Base-by-base conservation (phyloP, 2,113 vertebrate species). In the Poeciliopsis prolifica region DNA sequence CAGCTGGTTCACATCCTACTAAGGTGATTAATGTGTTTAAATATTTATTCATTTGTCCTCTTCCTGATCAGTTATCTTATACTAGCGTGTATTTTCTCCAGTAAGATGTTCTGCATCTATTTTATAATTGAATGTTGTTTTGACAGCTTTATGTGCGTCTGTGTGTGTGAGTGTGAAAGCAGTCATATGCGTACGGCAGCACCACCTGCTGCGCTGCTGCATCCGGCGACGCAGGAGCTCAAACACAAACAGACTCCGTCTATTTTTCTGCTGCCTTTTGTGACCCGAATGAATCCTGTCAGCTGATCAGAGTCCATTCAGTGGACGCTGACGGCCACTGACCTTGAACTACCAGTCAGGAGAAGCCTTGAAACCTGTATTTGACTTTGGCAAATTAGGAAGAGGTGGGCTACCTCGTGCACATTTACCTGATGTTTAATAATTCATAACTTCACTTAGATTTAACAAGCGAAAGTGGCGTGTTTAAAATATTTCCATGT, bases 281-380 rank as follows among this genome's bases (percentile, higher is more conserved):
- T 68, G 30, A 70, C 62, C 44, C 24, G 33, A 77, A 68, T 77
- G 44, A 81, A 68, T 69, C 42, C 24, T 8, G 30, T 77, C 65
- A 75, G 74, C 70, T 65, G 58, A 77, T 72, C 54, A 70, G 40
- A 67, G 63, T 48, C 61, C 74, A 80, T 78, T 85, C 68, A 70
- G 51, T 12, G 4, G 42, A 54, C 48, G 63, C 48, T 9, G 48
- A 35, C 65, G 2, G 72, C 12, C 14, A 12, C 65, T 58, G 7
- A 58, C 24, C 15, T 12, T 28, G 7, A 72, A 15, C 68, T 6
- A 63, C 74, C 74, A 83, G 65, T 81, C 58, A 30, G 62, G 71
- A 68, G 29, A 26, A 75, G 61, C 60, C 1, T 15, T 48, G 15
- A 78, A 44, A 4, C 40, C 11, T 13, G 12, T 31, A 31, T 3